Percentiles rank a stretch among this genome's conserved stretches.
Conservation (phyloP, 1,140 invertebrate species). For the Heliconius himera region DNA sequence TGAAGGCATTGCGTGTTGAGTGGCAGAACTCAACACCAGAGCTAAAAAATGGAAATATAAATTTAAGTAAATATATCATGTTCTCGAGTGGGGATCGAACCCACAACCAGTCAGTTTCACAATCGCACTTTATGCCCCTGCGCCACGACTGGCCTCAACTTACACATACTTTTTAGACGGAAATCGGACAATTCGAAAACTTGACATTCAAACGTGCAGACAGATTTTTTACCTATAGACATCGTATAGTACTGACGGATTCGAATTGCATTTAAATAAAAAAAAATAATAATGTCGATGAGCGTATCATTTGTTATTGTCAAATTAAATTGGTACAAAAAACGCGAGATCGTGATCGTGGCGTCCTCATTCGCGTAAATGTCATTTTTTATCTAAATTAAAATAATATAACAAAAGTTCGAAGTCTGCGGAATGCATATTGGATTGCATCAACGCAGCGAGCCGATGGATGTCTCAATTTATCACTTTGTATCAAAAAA, state of each 20-base stretch:
- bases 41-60: too few species aligned
- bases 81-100: too few species aligned
- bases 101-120: too few species aligned
- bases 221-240: conserved; percentile 26
- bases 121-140: too few species aligned
- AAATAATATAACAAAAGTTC: conserved; percentile 45
- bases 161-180: background rate
- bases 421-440: conserved; percentile 36
- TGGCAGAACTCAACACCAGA: too few species aligned
- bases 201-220: conserved; percentile 36
- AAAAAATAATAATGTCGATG: conserved; percentile 33
- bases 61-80: too few species aligned
- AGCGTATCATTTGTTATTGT: conserved; percentile 58
- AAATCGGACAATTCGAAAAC: conserved; percentile 2
- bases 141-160: too few species aligned
- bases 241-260: conserved; percentile 19
- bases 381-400: conserved; percentile 64
- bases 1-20: too few species aligned
- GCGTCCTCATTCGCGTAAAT: conserved; percentile 62
- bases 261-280: conserved; percentile 32
- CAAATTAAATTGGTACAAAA: conserved; percentile 58
- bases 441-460: conserved; percentile 35
- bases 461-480: conserved; percentile 47
- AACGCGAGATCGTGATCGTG: conserved; percentile 52
- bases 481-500: conserved; percentile 42